Base-by-base conservation (phyloP, 64 coral and sea anemone genomes). In the Trachythela sp. region DNA sequence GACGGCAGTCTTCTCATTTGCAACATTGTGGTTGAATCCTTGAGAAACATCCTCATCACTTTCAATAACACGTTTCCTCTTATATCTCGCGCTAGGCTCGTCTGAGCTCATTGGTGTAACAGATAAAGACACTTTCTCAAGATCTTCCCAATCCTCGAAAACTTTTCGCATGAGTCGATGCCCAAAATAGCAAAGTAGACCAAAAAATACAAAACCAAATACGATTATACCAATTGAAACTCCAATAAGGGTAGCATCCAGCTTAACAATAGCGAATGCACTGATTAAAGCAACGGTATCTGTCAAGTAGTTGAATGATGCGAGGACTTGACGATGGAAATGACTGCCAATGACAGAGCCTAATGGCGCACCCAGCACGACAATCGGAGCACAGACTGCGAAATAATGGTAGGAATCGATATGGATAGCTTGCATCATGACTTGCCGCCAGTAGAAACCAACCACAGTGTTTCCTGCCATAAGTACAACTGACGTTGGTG, bases 391-490 rank as follows among this genome's bases (percentile, higher is more conserved):
- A 80, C 75, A 80, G 6, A 80, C 75, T 13, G 75, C 75, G 0
- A 80, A 29, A 10, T 80, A 80, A 30, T 39, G 4, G 75, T 80
- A 80, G 33, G 75, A 35, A 80, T 80, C 75, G 75, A 80, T 36
- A 7, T 39, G 31, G 9, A 80, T 39, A 36, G 75, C 75, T 80
- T 92, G 77, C 36, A 92, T 91, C 38, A 87, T 89, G 9, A 95
- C 88, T 49, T 89, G 87, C 9, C 94, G 64, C 94, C 90, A 95
- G 54, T 70, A 92, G 52, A 95, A 95, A 20, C 94, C 90, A 2
- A 95, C 90, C 38, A 95, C 32, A 0, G 90, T 87, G 84, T 95
- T 92, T 51, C 87, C 91, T 36, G 94, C 94, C 94, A 95, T 95
- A 2, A 95, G 51, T 8, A 95, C 77, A 15, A 95, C 94, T 24